Conservation (phyloP, 2,888 invertebrate genomes). For the Amphipyra berbera region DNA sequence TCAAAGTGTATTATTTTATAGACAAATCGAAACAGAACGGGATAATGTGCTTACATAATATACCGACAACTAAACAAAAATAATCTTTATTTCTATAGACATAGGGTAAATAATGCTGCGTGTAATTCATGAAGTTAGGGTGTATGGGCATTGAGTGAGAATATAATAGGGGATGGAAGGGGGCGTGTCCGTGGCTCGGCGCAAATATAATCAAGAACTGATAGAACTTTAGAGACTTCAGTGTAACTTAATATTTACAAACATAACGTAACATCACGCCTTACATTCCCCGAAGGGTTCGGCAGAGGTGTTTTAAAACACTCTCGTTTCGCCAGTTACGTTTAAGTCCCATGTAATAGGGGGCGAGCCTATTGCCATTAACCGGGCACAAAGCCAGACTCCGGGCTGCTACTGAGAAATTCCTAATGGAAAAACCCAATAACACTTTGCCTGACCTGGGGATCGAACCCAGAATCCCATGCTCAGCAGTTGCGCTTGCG, state of each 20-base stretch:
- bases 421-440: too few species aligned
- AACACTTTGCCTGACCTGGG: too few species aligned
- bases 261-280: too few species aligned
- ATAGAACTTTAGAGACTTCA: conserved; percentile 61
- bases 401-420: too few species aligned
- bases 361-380: too few species aligned
- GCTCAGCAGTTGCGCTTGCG: too few species aligned
- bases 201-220: conserved; percentile 89
- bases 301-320: too few species aligned
- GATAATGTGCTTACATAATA: conserved; percentile 74
- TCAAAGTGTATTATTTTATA: conserved; percentile 89
- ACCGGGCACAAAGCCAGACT: too few species aligned
- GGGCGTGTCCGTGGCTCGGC: conserved; percentile 86
- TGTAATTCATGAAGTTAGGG: conserved; percentile 59
- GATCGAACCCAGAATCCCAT: too few species aligned
- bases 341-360: too few species aligned
- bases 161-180: conserved; percentile 87
- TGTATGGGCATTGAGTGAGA: conserved; percentile 65
- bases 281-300: too few species aligned
- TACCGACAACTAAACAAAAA: conserved; percentile 32
- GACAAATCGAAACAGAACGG: conserved; percentile 81
- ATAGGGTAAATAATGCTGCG: conserved; percentile 62
- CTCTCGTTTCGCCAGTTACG: too few species aligned
- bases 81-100: not conserved
- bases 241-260: conserved; percentile 5